Conservation (phyloP, 30 jellyfish, hydroid and myxozoan species). For the Sanderia malayensis region DNA sequence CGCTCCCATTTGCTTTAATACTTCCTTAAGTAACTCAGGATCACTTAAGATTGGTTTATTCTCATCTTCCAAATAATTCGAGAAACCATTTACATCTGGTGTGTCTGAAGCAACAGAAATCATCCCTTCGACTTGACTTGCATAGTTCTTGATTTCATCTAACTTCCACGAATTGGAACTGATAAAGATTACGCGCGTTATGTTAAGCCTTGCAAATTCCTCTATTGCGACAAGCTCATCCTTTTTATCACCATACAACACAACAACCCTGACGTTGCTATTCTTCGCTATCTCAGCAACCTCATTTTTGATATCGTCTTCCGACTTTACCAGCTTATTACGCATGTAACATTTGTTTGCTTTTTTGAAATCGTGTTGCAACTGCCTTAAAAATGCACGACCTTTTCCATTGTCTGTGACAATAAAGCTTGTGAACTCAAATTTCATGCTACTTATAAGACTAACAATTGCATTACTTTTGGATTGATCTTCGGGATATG, state of each 20-base stretch:
- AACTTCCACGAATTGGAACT: constrained; percentile 71
- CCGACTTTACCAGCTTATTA: constrained; percentile 8
- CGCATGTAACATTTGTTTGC: constrained; percentile 23
- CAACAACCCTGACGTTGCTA: constrained; percentile 52
- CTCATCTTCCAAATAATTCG: constrained; percentile 38
- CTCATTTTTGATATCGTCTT: constrained; percentile 24
- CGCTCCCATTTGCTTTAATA: constrained; percentile 32
- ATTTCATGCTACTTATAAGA: constrained; percentile 25
- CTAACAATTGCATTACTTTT: constrained; percentile 60
- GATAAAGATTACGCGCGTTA: constrained; percentile 49
- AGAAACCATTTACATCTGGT: constrained; percentile 52
- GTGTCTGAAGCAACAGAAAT: constrained; percentile 29
- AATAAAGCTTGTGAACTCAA: constrained; percentile 66
- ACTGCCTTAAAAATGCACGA: constrained; percentile 28
- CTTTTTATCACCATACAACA: constrained; percentile 43
- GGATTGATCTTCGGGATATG: constrained; percentile 74
- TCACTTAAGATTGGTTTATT: constrained; percentile 29
- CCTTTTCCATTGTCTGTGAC: constrained; percentile 72
- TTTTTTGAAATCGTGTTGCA: constrained; percentile 12
- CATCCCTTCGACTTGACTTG: constrained; percentile 82
- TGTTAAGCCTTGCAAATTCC: constrained; percentile 39
- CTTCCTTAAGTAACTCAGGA: constrained; percentile 49
- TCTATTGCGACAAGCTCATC: constrained; percentile 40
- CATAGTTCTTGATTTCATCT: constrained; percentile 14
- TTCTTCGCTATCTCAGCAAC: constrained; percentile 41